Conservation (phyloP, 2,888 invertebrate genomes). For the Sminthurides aquaticus region DNA sequence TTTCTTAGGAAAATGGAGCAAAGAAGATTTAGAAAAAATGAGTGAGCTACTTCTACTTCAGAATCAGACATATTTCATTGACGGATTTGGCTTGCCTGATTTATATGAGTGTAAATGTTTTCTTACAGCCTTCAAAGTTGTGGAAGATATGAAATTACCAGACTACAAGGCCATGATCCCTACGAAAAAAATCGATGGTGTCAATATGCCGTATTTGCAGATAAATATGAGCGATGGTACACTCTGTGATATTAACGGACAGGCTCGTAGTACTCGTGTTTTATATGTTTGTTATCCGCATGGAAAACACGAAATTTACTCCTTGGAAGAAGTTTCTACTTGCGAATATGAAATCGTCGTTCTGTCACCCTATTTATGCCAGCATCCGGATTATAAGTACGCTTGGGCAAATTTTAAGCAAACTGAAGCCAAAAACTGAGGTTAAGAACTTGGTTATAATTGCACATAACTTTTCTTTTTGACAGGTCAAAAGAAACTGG, state of each 20-base stretch:
- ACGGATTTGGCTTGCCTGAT: neutral
- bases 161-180: slow-evolving; percentile 26
- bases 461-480: neutral
- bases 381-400: slow-evolving; percentile 74
- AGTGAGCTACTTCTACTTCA: slow-evolving; percentile 45
- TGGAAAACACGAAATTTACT: slow-evolving; percentile 84
- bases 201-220: slow-evolving; percentile 71
- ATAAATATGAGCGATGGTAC: slow-evolving; percentile 84
- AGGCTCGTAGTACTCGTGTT: slow-evolving; percentile 71
- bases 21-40: slow-evolving; percentile 55
- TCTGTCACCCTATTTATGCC: slow-evolving; percentile 75
- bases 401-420: slow-evolving; percentile 17
- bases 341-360: slow-evolving; percentile 92
- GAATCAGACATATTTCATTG: too few species aligned
- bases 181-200: slow-evolving; percentile 52
- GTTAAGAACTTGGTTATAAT: neutral
- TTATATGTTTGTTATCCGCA: slow-evolving; percentile 82
- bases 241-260: slow-evolving; percentile 78
- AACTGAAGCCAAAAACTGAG: too few species aligned
- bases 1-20: slow-evolving; percentile 69
- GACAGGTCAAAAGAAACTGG: slow-evolving; percentile 54
- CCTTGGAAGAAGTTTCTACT: slow-evolving; percentile 83
- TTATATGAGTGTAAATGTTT: neutral
- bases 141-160: slow-evolving; percentile 37
- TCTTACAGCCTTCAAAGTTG: slow-evolving; percentile 41